Evolutionary conservation across 1,140 invertebrate species (phyloP).

Genomic region (Drosophila fuyamai): DNA sequence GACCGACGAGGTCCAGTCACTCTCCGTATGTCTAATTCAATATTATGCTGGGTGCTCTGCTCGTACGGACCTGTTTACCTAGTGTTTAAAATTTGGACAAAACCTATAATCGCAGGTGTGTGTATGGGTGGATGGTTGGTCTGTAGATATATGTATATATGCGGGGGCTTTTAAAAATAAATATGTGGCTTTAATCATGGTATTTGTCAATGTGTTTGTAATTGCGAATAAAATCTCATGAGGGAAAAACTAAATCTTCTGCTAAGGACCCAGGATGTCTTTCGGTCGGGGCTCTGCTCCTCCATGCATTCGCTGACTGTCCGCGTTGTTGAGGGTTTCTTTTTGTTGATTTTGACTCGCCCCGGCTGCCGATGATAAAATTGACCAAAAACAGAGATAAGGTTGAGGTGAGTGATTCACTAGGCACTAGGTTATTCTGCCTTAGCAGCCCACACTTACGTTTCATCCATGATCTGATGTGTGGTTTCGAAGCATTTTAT

Average conservation of each 20-base stretch:
- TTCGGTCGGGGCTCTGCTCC: constrained; percentile 13
- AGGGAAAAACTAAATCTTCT: constrained; percentile 43
- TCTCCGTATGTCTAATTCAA: constrained; percentile 48
- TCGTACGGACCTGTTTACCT: constrained; percentile 63
- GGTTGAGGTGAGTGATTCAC: constrained; percentile 46
- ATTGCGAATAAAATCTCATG: constrained; percentile 71
- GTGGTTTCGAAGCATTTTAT: constrained; percentile 52
- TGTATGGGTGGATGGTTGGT: constrained; percentile 20
- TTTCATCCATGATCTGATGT: constrained; percentile 45
- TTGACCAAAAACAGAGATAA: constrained; percentile 62
- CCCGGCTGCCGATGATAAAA: constrained; percentile 62
- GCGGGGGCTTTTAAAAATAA: constrained; percentile 46
- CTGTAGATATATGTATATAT: constrained; percentile 27
- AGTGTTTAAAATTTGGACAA: constrained; percentile 68
- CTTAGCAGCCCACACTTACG: constrained; percentile 57
- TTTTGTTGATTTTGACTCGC: constrained; percentile 56
- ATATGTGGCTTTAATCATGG: constrained; percentile 64
- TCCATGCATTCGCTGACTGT: constrained; percentile 23
- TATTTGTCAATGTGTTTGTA: constrained; percentile 46
- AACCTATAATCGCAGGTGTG: constrained; percentile 51
- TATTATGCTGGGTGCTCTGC: constrained; percentile 36
- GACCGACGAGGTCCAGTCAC: constrained; percentile 40
- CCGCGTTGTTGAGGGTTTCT: constrained; percentile 8
- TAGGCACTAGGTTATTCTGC: constrained; percentile 5
- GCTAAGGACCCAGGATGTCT: constrained; percentile 38